Evolutionary conservation across 2,888 invertebrate genomes (phyloP), one percentile per base, ranked within the genome.

Genomic region (Mesorhabditis belari): DNA sequence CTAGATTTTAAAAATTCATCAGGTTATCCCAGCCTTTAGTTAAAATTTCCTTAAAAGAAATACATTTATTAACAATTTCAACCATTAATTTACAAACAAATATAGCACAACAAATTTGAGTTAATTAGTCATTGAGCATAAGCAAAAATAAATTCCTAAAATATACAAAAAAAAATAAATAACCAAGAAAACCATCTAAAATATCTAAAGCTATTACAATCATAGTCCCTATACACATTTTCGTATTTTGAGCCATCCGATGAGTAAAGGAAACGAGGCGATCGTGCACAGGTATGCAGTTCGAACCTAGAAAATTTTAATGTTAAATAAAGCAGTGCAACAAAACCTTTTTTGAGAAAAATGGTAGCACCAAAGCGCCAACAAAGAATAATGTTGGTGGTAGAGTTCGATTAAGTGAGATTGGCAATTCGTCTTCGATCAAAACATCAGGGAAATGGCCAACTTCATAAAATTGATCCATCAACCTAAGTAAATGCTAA

Each of bases 361-460:
- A 55, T 12, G 76, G 74, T 3, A 70, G 68, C 25, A 65, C 49
- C 26, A 73, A 60, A 9, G 74, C 67, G 0, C 73, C 69, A 17
- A 61, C 49, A 60, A 75, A 77, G 55, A 67, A 63, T 2, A 71
- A 19, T 2, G 75, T 71, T 2, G 76, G 67, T 19, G 74, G 67
- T 5, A 71, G 64, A 2, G 71, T 75, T 49, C 67, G 59, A 3
- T 52, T 54, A 51, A 76, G 55, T 3, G 73, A 59, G 17, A 74
- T 55, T 6, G 67, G 57, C 1, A 67, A 62, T n/a, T 66, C 69
- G 35, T 54, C 29, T n/a, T 58, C 51, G 55, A 63, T 23, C 5
- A 29, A 12, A 5, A 58, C 55, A 3, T 62, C 60, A 4, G 64
- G 62, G 29, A 69, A 60, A 6, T 49, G 29, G 12, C 64, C 66